Evolutionary conservation across 1,140 invertebrate species (phyloP).

Genomic region (Macrobrachium rosenbergii): DNA sequence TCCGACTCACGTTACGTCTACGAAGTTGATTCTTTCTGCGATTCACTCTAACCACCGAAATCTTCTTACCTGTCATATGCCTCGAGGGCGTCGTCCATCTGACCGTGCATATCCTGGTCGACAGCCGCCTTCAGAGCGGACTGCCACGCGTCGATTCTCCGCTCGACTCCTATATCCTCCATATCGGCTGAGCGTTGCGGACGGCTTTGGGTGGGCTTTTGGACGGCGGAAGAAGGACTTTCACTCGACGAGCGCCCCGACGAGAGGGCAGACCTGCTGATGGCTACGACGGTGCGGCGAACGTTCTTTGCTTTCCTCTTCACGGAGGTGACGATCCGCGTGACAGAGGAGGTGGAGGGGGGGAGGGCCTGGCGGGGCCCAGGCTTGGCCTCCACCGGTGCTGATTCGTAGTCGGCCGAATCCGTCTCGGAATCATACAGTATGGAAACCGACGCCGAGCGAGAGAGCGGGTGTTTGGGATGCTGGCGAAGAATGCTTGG

Average conservation of each 20-base stretch:
- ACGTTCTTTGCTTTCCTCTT: not conserved
- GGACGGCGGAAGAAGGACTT: conserved; percentile 12
- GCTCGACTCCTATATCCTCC: conserved; percentile 7
- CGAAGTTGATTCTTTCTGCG: not conserved
- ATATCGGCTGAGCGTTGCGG: conserved; percentile 8
- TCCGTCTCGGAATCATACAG: conserved; percentile 24
- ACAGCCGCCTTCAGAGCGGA: conserved; percentile 28
- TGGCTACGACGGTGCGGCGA: not conserved
- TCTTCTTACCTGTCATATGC: conserved; percentile 39
- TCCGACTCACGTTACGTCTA: too few species aligned
- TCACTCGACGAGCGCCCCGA: not conserved
- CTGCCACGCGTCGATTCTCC: conserved; percentile 18
- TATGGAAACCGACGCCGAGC: not conserved
- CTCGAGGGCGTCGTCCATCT: conserved; percentile 18
- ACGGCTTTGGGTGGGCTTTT: conserved; percentile 4
- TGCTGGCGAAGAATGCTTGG: not conserved
- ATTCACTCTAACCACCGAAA: too few species aligned
- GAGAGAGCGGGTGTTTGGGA: not conserved
- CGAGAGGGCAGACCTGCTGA: not conserved
- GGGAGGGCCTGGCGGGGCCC: not conserved
- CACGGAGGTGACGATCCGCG: too few species aligned
- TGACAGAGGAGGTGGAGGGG: not conserved
- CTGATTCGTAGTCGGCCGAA: conserved; percentile 33
- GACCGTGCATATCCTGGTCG: conserved; percentile 6
- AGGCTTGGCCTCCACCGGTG: conserved; percentile 1